Conservation (phyloP, 2,888 invertebrate species). For the Biston betularia region DNA sequence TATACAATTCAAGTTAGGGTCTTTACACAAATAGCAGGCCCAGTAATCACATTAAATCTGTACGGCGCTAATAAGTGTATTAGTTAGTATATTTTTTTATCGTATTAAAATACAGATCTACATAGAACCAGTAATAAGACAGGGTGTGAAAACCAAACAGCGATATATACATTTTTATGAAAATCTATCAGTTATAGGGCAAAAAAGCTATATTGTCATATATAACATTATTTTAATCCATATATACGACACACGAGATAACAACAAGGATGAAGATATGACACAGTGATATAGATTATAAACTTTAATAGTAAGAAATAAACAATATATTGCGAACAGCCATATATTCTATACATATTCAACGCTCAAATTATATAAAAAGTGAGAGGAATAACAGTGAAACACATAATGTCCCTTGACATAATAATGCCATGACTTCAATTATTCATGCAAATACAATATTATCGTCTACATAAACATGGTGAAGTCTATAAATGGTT, state of each 20-base stretch:
- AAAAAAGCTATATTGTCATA: conserved; percentile 81
- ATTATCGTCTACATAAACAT: conserved; percentile 43
- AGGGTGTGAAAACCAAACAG: conserved; percentile 59
- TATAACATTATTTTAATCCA: conserved; percentile 74
- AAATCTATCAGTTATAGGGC: conserved; percentile 53
- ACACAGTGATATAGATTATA: conserved; percentile 74
- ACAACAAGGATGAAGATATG: conserved; percentile 81
- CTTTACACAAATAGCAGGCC: conserved; percentile 63
- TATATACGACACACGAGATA: conserved; percentile 74
- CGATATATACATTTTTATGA: conserved; percentile 65
- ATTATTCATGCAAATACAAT: conserved; percentile 33
- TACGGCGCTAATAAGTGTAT: conserved; percentile 27
- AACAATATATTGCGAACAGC: conserved; percentile 61
- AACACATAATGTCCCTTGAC: conserved; percentile 56
- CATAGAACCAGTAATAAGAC: conserved; percentile 61
- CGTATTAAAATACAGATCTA: conserved; percentile 68
- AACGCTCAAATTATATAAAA: conserved; percentile 63
- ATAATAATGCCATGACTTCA: conserved; percentile 67
- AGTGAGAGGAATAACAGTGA: conserved; percentile 73
- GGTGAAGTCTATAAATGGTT: conserved; percentile 16
- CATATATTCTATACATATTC: conserved; percentile 68
- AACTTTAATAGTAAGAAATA: conserved; percentile 54
- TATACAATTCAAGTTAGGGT: conserved; percentile 63
- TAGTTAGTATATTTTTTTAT: conserved; percentile 27
- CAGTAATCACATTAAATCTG: conserved; percentile 22